These are phyloP conservation scores for Girardinus metallicus DNA, from an alignment of 2,797 vertebrate species.

Conservation along the genomic window DNA sequence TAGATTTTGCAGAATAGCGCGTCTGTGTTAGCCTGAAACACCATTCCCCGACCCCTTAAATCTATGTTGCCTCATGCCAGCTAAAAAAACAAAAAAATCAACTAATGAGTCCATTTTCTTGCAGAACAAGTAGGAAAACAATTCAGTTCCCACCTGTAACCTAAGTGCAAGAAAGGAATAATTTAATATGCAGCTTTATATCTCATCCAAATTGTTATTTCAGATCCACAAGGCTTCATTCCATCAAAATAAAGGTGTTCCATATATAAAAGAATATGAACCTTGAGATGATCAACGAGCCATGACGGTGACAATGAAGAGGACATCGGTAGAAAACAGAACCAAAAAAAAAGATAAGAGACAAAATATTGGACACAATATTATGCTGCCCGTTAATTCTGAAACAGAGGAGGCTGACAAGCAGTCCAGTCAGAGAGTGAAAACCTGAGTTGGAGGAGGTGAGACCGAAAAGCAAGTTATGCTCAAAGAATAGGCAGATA, in stretches of 20 bases:
- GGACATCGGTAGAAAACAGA: conserved; percentile 21
- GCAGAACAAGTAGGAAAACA: neutral
- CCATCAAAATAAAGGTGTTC: conserved; percentile 23
- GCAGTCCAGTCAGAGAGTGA: too few relatives aligned
- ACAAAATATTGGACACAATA: conserved; percentile 27
- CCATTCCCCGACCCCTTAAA: neutral
- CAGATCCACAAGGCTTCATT: conserved; percentile 28
- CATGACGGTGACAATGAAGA: conserved; percentile 25
- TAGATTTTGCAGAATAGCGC: neutral
- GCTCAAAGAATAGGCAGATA: conserved; percentile 38
- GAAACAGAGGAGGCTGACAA: conserved; percentile 13
- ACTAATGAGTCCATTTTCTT: neutral
- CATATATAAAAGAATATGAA: conserved; percentile 49
- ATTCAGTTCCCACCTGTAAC: neutral
- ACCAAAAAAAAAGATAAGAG: conserved; percentile 11
- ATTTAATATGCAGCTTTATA: conserved; percentile 27
- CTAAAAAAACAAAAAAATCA: neutral
- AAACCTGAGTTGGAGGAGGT: too few relatives aligned
- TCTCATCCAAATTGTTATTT: conserved; percentile 30
- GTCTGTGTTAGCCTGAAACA: neutral
- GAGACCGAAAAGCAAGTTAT: conserved; percentile 24
- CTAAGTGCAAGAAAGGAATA: conserved; percentile 14
- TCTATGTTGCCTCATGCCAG: neutral
- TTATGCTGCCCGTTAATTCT: too few relatives aligned
- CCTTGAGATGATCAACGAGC: conserved; percentile 41